Percentiles rank a stretch among this genome's conserved stretches.
phyloP scores from a whole-genome alignment of 1,140 invertebrate genomes.

The Bilobella aurantiaca region DNA sequence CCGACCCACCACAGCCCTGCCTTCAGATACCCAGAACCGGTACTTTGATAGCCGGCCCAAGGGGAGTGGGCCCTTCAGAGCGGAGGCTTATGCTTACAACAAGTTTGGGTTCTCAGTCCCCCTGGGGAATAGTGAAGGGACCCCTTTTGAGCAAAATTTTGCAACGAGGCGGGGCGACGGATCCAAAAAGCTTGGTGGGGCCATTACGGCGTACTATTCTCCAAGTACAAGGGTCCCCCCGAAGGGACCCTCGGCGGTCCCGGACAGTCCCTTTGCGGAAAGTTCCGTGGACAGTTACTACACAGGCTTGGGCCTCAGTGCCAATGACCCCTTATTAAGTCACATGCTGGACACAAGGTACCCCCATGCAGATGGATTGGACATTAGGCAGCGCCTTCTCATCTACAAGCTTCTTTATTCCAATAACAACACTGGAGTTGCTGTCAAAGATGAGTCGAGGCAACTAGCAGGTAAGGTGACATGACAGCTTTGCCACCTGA shows the following conservation, averaged over 20 bases:
- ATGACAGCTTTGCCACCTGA: background rate
- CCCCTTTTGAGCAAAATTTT: background rate
- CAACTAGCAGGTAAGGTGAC: constrained; percentile 31
- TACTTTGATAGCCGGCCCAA: too few species aligned
- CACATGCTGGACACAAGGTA: constrained; percentile 27
- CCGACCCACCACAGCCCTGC: background rate
- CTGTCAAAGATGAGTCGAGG: constrained; percentile 27
- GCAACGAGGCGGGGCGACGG: background rate
- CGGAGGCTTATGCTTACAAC: background rate
- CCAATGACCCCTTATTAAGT: constrained; percentile 17
- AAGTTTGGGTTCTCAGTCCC: constrained; percentile 9
- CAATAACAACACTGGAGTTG: constrained; percentile 21
- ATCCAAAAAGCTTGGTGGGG: background rate
- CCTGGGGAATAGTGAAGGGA: too few species aligned
- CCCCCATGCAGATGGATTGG: constrained; percentile 10
- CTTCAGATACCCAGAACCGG: too few species aligned
- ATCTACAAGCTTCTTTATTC: constrained; percentile 32
- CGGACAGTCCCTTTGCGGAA: background rate
- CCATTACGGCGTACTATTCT: background rate
- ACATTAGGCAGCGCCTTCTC: constrained; percentile 29
- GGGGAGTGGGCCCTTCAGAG: background rate
- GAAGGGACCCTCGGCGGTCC: too few species aligned
- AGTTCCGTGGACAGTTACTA: too few species aligned
- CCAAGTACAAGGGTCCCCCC: too few species aligned
- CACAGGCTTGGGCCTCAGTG: background rate